Percentiles rank a stretch among this genome's conserved stretches.
Evolutionary conservation across 2,888 invertebrate genomes (phyloP).

Genomic region (Prostheceraeus crozeri): DNA sequence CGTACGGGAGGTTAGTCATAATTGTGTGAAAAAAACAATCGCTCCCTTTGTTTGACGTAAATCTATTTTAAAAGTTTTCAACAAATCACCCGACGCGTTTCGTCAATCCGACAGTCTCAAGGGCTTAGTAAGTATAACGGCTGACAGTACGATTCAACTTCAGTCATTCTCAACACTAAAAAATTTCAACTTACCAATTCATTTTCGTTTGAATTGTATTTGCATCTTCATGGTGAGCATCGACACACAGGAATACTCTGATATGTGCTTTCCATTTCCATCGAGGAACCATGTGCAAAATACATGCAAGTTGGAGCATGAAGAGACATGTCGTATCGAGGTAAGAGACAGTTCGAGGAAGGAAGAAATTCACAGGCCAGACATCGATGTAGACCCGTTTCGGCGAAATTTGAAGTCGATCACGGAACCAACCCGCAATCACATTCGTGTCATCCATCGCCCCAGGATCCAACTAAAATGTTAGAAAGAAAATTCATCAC

Average conservation of each 20-base stretch:
- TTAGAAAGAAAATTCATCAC: conserved; percentile 40
- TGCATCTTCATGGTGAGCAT: conserved; percentile 43
- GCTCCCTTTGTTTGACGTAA: too few species aligned
- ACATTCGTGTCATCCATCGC: neutral
- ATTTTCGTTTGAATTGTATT: conserved; percentile 50
- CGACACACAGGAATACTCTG: conserved; percentile 71
- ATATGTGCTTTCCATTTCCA: conserved; percentile 68
- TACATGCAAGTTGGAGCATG: conserved; percentile 90
- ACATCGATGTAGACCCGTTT: conserved; percentile 73
- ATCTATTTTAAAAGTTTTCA: too few species aligned
- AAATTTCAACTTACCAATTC: too few species aligned
- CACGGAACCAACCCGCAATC: neutral
- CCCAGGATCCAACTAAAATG: too few species aligned
- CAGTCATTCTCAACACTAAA: too few species aligned
- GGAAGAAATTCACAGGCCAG: conserved; percentile 88
- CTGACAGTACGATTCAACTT: too few species aligned
- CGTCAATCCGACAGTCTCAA: too few species aligned
- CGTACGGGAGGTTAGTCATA: too few species aligned
- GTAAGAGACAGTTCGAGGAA: conserved; percentile 67
- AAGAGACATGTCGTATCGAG: conserved; percentile 87
- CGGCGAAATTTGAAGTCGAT: too few species aligned
- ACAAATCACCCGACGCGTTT: too few species aligned
- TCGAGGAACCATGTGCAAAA: conserved; percentile 70
- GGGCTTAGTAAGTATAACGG: too few species aligned
- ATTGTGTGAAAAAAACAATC: too few species aligned